A percentile compares a stretch with the other conserved stretches of the same genome.
phyloP scores from a whole-genome alignment of 2,797 vertebrate genomes.

The Poecilia velifera region DNA sequence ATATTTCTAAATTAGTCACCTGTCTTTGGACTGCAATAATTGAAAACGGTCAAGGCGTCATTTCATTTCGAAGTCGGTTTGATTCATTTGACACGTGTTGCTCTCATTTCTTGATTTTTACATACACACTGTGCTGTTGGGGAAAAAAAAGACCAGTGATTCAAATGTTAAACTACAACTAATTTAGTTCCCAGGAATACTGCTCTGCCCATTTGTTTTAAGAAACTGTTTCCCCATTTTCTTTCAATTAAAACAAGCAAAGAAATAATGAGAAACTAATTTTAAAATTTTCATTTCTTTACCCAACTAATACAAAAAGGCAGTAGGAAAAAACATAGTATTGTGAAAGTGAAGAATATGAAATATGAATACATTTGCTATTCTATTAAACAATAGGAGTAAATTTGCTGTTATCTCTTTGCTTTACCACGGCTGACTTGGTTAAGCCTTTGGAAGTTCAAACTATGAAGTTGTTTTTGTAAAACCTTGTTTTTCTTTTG shows the following conservation, averaged over 20 bases:
- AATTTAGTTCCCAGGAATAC: background rate
- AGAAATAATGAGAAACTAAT: background rate
- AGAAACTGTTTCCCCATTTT: background rate
- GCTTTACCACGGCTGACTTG: background rate
- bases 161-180: background rate
- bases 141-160: background rate
- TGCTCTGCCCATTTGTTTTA: background rate
- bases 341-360: background rate
- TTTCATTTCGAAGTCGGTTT: background rate
- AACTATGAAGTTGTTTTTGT: background rate
- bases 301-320: background rate
- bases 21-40: slow-evolving; percentile 20
- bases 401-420: background rate
- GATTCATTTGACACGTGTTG: background rate
- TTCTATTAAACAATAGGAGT: background rate
- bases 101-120: background rate
- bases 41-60: background rate
- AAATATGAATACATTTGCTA: background rate
- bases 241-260: background rate
- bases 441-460: background rate
- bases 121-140: background rate
- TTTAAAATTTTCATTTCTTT: background rate
- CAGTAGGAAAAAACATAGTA: background rate
- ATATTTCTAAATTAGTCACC: slow-evolving; percentile 48
- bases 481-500: background rate